phyloP scores from a whole-genome alignment of 2,797 vertebrate genomes.

The Dallia pectoralis region DNA sequence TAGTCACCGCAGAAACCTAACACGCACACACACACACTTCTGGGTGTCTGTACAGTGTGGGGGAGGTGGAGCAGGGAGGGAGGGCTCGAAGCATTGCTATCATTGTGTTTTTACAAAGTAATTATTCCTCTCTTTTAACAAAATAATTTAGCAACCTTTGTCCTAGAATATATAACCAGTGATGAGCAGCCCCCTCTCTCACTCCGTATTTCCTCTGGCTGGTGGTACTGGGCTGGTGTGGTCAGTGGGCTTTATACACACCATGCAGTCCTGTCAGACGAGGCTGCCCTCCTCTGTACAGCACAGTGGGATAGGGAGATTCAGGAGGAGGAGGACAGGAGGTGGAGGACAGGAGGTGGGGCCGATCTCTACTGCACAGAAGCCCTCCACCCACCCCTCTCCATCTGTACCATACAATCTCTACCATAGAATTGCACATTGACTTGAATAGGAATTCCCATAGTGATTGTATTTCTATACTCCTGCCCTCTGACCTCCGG shows the following conservation, averaged over 20 bases:
- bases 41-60: constrained; percentile 65
- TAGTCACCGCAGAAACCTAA: constrained; percentile 64
- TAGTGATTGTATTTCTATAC: not conserved
- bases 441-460: not conserved
- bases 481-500: constrained; percentile 40
- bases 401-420: constrained; percentile 3
- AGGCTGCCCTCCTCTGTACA: constrained; percentile 86
- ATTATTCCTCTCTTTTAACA: not conserved
- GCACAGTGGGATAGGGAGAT: constrained; percentile 72
- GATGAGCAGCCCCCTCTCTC: constrained; percentile 83
- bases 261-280: constrained; percentile 88
- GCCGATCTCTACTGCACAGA: constrained; percentile 81
- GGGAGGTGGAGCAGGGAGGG: constrained; percentile 91
- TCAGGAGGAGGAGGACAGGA: constrained; percentile 21
- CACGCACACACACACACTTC: constrained; percentile 39
- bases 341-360: constrained; percentile 19
- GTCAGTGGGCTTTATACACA: constrained; percentile 76
- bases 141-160: not conserved
- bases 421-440: not conserved
- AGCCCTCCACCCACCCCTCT: constrained; percentile 69
- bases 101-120: not conserved
- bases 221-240: constrained; percentile 57
- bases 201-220: constrained; percentile 87
- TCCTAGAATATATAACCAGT: constrained; percentile 23
- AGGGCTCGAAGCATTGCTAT: constrained; percentile 67